Evolutionary conservation across 2,113 vertebrate genomes (phyloP).

Genomic region (Solea solea): DNA sequence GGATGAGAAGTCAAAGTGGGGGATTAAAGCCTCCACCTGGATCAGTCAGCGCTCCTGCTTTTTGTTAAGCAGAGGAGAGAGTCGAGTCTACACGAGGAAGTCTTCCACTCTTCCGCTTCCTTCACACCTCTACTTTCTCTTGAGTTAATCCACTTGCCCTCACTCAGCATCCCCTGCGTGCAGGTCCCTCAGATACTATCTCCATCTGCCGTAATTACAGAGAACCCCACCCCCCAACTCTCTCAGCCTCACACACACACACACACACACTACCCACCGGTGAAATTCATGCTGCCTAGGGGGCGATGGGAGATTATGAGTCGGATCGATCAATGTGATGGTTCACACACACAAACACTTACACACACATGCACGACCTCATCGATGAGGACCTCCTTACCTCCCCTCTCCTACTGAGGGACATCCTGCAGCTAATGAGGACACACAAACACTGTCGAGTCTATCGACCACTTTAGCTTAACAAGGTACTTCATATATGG

Average conservation of each 20-base stretch:
- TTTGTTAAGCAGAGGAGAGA: conserved; percentile 15
- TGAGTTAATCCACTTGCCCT: conserved; percentile 74
- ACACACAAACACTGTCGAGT: conserved; percentile 74
- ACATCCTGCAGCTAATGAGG: conserved; percentile 82
- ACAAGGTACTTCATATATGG: conserved; percentile 78
- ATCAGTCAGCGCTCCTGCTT: conserved; percentile 15
- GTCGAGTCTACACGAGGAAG: conserved; percentile 30
- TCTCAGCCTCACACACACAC: conserved; percentile 49
- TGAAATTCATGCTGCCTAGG: conserved; percentile 79
- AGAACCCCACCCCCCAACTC: conserved; percentile 58
- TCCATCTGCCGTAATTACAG: conserved; percentile 79
- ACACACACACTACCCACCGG: conserved; percentile 65
- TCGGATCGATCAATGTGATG: conserved; percentile 82
- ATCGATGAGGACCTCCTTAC: conserved; percentile 77
- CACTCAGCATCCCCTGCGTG: conserved; percentile 58
- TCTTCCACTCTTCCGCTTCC: conserved; percentile 38
- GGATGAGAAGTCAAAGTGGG: conserved; percentile 1
- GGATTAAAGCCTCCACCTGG: conserved; percentile 1
- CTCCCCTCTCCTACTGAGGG: conserved; percentile 78
- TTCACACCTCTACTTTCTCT: conserved; percentile 65
- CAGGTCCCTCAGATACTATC: conserved; percentile 71
- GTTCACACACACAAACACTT: conserved; percentile 71
- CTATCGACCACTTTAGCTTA: conserved; percentile 78
- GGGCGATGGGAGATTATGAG: conserved; percentile 82
- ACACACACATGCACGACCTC: conserved; percentile 67